Base-by-base conservation (phyloP, 2,113 vertebrate species). In the Zosterops hypoxanthus region DNA sequence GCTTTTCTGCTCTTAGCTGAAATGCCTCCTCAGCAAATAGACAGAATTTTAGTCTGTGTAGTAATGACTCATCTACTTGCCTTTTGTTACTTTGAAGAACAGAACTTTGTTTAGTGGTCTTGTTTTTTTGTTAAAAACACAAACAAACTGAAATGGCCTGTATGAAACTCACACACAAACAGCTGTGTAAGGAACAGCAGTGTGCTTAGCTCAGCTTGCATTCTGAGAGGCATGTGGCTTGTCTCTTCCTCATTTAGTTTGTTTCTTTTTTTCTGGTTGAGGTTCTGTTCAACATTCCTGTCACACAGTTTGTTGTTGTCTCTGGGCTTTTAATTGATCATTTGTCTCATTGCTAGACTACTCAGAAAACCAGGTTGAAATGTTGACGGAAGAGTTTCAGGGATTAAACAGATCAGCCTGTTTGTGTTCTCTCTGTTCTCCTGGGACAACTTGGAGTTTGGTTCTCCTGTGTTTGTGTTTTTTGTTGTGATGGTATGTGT, bases 201-300 rank as follows among this genome's bases (percentile, higher is more conserved):
- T 14, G 17, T 6, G 64, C 95, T 95, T 91, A 88, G 92, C 88
- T 96, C 85, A 94, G 92, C 93, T 93, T 92, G 53, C 65, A 18
- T 86, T 93, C 79, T 75, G 69, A 90, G 84, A 90, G 63, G 29
- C 71, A 11, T 65, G 80, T 86, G 72, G 60, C 72, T 93, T 61
- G 28, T 82, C 53, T 88, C 89, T 96, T 96, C 95, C 94, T 93
- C 82, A 60, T 96, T 88, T 91, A 36, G 4, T 22, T 17, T 8
- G 36, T 28, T 77, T 33, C 14, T 42, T 66, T 42, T 86, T 92
- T 92, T 86, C 78, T 96, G 33, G 3, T 78, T 79, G 31, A 68
- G 18, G 31, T 47, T 76, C 20, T 70, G 42, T n/a, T 84, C 64
- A 77, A 33, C 47, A 18, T 92, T 93, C 49, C 41, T 69, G 1